Evolutionary conservation across 64 coral and sea anemone species (phyloP), one percentile per base, ranked within the genome.

Genomic region (Montipora foliosa): DNA sequence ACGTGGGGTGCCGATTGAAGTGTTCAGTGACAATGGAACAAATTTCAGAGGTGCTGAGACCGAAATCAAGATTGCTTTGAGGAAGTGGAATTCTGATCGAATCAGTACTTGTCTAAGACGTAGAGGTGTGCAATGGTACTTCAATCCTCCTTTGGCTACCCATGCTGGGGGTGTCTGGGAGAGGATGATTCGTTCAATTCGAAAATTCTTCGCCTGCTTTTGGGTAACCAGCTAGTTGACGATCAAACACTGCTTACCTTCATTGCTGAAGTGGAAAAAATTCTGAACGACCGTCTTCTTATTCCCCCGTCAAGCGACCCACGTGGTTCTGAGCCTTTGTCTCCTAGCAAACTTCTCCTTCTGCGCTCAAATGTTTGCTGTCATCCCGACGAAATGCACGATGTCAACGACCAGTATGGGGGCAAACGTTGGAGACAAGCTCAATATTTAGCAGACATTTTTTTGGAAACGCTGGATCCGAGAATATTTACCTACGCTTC

Each of bases 91-190:
- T 44, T 60, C 20, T 9, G 76, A 69, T 3, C 46, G 52, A 24
- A 88, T 93, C 12, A 2, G 71, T 6, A 67, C 70, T 74, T 19
- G 45, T 1, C 83, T 87, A 12, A 13, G 75, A 7, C 55, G n/a
- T 9, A 5, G 47, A 37, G 87, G 66, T 19, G 78, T 89, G 1
- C 15, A 89, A 74, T 94, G 86, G 92, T 20, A 82, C 19, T 94
- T 94, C 62, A 94, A 94, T 22, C 87, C 85, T 8, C 92, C 87
- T 4, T 15, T 44, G 22, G 92, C 92, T 3, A 94, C 72, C 53
- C 93, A 94, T 29, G 49, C 55, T 76, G 93, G 93, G 67, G 93
- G 93, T 6, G 79, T 94, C 8, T 94, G 93, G 87, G 93, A 94
- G 20, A 49, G 87, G 19, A 81, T 94, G 78, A 93, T 93, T 11